Conservation (phyloP, 2,797 vertebrate genomes). For the Melanotaenia boesemani region DNA sequence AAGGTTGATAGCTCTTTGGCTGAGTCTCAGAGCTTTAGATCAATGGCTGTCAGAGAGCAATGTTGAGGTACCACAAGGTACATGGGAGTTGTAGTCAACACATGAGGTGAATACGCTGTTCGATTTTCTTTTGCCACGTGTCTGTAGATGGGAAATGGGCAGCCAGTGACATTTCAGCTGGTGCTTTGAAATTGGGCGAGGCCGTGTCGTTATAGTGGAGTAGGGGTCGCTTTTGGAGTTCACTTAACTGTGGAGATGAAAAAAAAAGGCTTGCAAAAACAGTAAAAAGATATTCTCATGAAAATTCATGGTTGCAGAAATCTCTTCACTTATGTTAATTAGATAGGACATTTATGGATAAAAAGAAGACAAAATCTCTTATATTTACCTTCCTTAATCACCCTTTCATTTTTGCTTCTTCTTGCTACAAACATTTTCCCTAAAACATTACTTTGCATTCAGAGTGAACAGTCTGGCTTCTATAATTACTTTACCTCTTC, state of each 20-base stretch:
- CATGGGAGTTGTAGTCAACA: constrained; percentile 45
- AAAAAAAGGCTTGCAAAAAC: neutral
- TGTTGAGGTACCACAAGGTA: constrained; percentile 27
- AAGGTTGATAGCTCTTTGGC: constrained; percentile 74
- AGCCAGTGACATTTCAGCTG: constrained; percentile 1
- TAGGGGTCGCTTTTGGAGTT: constrained; percentile 11
- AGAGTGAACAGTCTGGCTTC: constrained; percentile 58
- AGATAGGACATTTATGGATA: constrained; percentile 9
- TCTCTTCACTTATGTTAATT: constrained; percentile 24
- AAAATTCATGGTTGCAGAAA: constrained; percentile 11
- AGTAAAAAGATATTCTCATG: constrained; percentile 1
- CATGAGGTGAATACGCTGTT: constrained; percentile 55
- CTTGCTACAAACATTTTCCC: constrained; percentile 46
- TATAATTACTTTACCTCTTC: constrained; percentile 71
- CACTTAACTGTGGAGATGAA: constrained; percentile 7
- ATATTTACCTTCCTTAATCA: constrained; percentile 8
- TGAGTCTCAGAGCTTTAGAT: constrained; percentile 57
- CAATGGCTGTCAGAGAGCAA: constrained; percentile 59
- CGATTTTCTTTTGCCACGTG: constrained; percentile 52
- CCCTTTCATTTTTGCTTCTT: constrained; percentile 33
- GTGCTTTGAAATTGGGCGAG: constrained; percentile 1
- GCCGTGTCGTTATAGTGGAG: constrained; percentile 2
- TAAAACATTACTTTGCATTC: constrained; percentile 70
- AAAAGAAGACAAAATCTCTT: constrained; percentile 25
- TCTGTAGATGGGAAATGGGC: constrained; percentile 21